A percentile compares a stretch with the other conserved stretches of the same genome.
These are phyloP conservation scores for Boulengerochromis microlepis DNA, from an alignment of 2,113 vertebrate genomes.

Conservation along the genomic window DNA sequence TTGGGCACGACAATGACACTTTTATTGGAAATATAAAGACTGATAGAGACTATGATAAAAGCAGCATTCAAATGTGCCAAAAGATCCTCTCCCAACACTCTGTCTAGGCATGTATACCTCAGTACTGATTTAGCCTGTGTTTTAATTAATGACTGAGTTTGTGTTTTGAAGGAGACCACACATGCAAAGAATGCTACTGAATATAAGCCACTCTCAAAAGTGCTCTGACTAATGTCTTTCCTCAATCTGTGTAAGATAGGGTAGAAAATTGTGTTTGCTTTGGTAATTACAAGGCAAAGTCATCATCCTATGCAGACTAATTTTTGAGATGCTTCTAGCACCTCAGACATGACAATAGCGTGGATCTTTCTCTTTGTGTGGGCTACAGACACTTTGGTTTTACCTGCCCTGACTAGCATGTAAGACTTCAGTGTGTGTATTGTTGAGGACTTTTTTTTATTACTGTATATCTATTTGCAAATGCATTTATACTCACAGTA, in stretches of 20 bases:
- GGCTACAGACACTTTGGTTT: not conserved
- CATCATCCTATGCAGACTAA: not conserved
- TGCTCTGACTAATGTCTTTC: not conserved
- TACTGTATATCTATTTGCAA: not conserved
- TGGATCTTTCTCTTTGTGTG: not conserved
- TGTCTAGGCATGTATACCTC: not conserved
- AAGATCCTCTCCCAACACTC: not conserved
- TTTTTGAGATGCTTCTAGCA: not conserved
- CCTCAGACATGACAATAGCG: not conserved
- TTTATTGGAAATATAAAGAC: not conserved
- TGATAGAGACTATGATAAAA: not conserved
- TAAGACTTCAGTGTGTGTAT: not conserved
- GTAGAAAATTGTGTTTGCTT: not conserved
- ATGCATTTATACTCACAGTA: not conserved
- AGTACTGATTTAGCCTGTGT: not conserved
- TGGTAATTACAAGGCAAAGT: conserved; percentile 2
- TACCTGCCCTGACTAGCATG: conserved; percentile 50
- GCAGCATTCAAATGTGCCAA: not conserved
- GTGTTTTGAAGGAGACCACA: conserved; percentile 26
- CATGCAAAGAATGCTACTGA: not conserved
- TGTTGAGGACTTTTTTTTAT: not conserved
- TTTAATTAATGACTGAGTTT: conserved; percentile 7
- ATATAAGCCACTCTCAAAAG: not conserved
- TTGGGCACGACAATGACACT: not conserved
- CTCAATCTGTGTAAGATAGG: not conserved